A percentile compares a stretch with the other conserved stretches of the same genome.
These are phyloP conservation scores for Coelopa frigida DNA, from an alignment of 1,140 invertebrate species.

Conservation along the genomic window DNA sequence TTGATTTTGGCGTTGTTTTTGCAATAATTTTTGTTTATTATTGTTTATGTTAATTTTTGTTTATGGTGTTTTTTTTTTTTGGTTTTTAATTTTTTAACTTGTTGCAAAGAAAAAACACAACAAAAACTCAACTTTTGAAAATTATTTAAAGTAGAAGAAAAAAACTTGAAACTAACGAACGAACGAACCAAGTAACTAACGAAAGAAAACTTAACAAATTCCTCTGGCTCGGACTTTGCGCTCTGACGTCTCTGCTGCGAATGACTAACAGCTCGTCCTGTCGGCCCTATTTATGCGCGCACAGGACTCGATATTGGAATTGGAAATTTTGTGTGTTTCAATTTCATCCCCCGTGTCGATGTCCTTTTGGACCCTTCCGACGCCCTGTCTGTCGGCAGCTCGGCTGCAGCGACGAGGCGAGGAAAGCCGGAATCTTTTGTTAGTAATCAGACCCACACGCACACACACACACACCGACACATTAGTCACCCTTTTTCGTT, in stretches of 20 bases:
- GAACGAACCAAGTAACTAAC: constrained; percentile 8
- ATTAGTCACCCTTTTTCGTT: constrained; percentile 44
- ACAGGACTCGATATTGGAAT: constrained; percentile 43
- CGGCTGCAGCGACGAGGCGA: constrained; percentile 12
- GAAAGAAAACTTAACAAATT: constrained; percentile 13
- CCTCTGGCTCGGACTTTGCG: constrained; percentile 23
- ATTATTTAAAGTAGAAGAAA: too few relatives aligned
- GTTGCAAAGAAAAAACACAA: constrained; percentile 1
- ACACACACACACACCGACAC: too few relatives aligned
- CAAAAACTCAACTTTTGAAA: too few relatives aligned
- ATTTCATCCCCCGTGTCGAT: constrained; percentile 21
- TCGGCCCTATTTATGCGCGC: constrained; percentile 39
- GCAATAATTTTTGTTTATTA: constrained; percentile 4
- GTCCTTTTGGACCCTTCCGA: constrained; percentile 15
- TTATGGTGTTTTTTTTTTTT: neutral
- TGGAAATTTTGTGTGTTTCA: constrained; percentile 23
- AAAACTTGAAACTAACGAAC: neutral
- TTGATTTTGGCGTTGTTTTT: neutral
- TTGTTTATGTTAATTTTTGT: neutral
- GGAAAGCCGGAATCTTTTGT: constrained; percentile 43
- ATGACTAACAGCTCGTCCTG: constrained; percentile 36
- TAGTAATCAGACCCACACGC: constrained; percentile 45
- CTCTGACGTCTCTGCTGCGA: constrained; percentile 43
- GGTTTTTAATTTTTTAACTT: neutral
- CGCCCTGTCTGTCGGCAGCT: too few relatives aligned